These are phyloP conservation scores for Acanthis flammea DNA, from an alignment of 2,797 vertebrate species.

Conservation along the genomic window DNA sequence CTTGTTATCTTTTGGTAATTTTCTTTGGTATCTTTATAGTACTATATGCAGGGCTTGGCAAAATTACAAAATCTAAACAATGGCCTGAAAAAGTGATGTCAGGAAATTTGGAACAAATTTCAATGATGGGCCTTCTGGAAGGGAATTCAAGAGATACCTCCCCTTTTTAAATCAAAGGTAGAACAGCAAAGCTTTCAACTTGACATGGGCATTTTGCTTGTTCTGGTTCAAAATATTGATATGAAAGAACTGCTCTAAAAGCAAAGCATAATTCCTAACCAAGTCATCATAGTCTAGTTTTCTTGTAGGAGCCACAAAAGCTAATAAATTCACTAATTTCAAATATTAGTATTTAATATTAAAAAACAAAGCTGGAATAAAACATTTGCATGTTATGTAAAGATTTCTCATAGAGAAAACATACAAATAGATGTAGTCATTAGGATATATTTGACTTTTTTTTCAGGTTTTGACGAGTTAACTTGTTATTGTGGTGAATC, in stretches of 20 bases:
- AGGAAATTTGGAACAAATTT: neutral
- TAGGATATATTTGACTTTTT: neutral
- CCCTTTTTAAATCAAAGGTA: neutral
- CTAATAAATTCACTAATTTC: neutral
- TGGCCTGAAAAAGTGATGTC: neutral
- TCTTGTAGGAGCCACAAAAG: neutral
- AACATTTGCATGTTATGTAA: neutral
- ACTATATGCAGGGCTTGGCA: neutral
- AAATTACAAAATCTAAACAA: neutral
- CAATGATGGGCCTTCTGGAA: neutral
- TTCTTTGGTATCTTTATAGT: neutral
- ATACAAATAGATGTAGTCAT: neutral
- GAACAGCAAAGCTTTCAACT: neutral
- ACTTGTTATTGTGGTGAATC: slow-evolving; percentile 92
- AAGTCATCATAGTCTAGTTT: neutral
- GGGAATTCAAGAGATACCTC: neutral
- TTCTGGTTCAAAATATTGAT: neutral
- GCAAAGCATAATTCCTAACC: neutral
- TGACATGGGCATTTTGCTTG: neutral
- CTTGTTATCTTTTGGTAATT: neutral
- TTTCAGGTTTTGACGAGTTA: slow-evolving; percentile 94
- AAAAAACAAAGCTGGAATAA: neutral
- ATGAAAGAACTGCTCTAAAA: neutral
- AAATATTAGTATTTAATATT: neutral
- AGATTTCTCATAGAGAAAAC: neutral